These are phyloP conservation scores for Bagarius yarrelli DNA, from an alignment of 2,113 vertebrate genomes.

Conservation along the genomic window DNA sequence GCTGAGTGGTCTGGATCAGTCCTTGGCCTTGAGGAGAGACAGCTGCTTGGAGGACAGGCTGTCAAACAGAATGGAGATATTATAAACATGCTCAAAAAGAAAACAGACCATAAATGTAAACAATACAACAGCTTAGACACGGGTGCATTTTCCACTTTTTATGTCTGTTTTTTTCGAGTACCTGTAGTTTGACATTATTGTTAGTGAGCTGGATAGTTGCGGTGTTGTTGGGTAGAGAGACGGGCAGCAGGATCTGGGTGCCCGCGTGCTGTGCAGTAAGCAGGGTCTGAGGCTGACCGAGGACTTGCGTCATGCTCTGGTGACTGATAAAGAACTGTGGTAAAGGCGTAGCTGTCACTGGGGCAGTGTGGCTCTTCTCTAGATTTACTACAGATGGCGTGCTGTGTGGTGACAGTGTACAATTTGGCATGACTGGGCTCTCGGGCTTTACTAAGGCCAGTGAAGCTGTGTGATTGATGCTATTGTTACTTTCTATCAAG, in stretches of 20 bases:
- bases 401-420: slow-evolving; percentile 52
- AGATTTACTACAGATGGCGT: slow-evolving; percentile 64
- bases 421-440: slow-evolving; percentile 58
- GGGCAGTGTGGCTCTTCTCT: slow-evolving; percentile 60
- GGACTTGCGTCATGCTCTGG: slow-evolving; percentile 76
- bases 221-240: slow-evolving; percentile 80
- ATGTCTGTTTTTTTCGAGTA: slow-evolving; percentile 48
- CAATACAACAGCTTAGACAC: neutral
- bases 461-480: slow-evolving; percentile 33
- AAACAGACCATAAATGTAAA: slow-evolving; percentile 36
- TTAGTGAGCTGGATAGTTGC: slow-evolving; percentile 83
- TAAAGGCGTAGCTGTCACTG: slow-evolving; percentile 64
- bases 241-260: slow-evolving; percentile 86
- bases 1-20: slow-evolving; percentile 71
- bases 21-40: slow-evolving; percentile 71
- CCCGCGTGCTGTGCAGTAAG: slow-evolving; percentile 78
- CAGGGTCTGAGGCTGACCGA: slow-evolving; percentile 82
- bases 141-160: neutral
- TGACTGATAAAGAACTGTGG: slow-evolving; percentile 85
- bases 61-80: slow-evolving; percentile 22
- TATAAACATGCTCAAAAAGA: slow-evolving; percentile 3
- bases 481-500: slow-evolving; percentile 18
- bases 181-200: slow-evolving; percentile 82
- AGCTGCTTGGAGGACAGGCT: slow-evolving; percentile 69
- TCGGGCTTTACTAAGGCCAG: slow-evolving; percentile 63